Conservation (phyloP, 2,888 invertebrate genomes). For the Herminia tarsipennalis region DNA sequence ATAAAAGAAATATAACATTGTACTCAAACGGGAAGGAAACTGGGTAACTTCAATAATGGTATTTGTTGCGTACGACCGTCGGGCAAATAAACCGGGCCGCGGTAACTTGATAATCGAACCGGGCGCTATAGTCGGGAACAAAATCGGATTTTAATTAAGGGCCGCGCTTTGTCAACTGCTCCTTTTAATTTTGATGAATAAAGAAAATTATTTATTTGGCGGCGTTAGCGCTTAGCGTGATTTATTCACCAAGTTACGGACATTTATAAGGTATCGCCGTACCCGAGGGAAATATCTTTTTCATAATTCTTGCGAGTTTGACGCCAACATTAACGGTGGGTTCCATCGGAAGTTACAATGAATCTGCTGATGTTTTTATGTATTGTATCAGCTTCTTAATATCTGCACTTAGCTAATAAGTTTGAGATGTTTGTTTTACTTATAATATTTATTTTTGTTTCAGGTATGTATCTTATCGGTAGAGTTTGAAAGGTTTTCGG, state of each 20-base stretch:
- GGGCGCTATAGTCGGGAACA: conserved; percentile 60
- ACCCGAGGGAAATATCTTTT: conserved; percentile 70
- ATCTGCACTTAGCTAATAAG: conserved; percentile 16
- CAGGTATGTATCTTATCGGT: conserved; percentile 46
- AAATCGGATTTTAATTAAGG: conserved; percentile 80
- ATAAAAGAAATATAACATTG: conserved; percentile 36
- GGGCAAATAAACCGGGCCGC: conserved; percentile 54
- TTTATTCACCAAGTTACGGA: conserved; percentile 75
- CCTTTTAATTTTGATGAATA: conserved; percentile 84
- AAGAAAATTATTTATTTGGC: conserved; percentile 84
- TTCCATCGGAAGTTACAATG: conserved; percentile 40
- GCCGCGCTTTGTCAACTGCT: conserved; percentile 80
- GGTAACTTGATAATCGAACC: conserved; percentile 59
- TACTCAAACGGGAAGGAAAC: conserved; percentile 35
- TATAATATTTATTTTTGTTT: conserved; percentile 38
- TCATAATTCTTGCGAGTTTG: conserved; percentile 65
- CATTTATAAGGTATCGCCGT: conserved; percentile 67
- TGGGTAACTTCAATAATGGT: conserved; percentile 51
- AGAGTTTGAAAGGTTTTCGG: conserved; percentile 10
- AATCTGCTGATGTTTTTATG: conserved; percentile 38
- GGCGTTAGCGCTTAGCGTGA: conserved; percentile 76
- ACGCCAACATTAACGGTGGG: conserved; percentile 58
- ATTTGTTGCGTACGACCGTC: conserved; percentile 48
- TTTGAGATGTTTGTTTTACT: conserved; percentile 8
- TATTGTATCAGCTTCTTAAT: conserved; percentile 24